Evolutionary conservation across 2,113 vertebrate species (phyloP).

Genomic region (Nothoprocta perdicaria): DNA sequence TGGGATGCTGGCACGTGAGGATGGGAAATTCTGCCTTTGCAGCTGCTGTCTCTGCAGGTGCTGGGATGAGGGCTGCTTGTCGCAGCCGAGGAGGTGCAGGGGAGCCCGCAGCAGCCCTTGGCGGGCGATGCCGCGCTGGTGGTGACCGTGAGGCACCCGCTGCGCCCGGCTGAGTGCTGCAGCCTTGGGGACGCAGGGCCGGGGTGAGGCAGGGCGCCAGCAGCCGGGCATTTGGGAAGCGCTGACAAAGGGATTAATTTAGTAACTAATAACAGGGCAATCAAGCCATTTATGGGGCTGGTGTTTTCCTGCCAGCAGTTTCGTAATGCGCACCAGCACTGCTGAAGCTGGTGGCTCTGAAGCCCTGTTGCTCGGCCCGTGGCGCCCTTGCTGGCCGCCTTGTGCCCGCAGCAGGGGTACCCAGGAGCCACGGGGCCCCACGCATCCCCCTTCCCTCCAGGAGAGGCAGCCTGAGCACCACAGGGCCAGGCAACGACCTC

Average conservation of each 20-base stretch:
- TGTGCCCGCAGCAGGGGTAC: background rate
- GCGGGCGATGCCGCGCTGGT: background rate
- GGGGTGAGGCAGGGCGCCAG: background rate
- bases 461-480: background rate
- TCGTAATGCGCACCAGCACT: fast-evolving
- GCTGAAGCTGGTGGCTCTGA: background rate
- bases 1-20: background rate
- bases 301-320: background rate
- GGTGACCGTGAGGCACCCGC: background rate
- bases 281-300: constrained; percentile 48
- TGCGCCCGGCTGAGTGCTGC: too few relatives aligned
- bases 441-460: fast-evolving
- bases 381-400: too few relatives aligned
- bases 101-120: background rate
- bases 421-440: fast-evolving
- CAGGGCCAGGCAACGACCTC: background rate
- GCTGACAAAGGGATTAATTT: constrained; percentile 60
- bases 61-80: background rate
- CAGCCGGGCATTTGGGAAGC: constrained; percentile 34
- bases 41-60: background rate
- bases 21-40: background rate
- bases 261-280: constrained; percentile 53
- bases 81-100: background rate
- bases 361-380: background rate
- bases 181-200: too few relatives aligned